A percentile compares a stretch with the other conserved stretches of the same genome.
Conservation (phyloP, 2,113 vertebrate genomes). For the Gallinago paraguaiae region DNA sequence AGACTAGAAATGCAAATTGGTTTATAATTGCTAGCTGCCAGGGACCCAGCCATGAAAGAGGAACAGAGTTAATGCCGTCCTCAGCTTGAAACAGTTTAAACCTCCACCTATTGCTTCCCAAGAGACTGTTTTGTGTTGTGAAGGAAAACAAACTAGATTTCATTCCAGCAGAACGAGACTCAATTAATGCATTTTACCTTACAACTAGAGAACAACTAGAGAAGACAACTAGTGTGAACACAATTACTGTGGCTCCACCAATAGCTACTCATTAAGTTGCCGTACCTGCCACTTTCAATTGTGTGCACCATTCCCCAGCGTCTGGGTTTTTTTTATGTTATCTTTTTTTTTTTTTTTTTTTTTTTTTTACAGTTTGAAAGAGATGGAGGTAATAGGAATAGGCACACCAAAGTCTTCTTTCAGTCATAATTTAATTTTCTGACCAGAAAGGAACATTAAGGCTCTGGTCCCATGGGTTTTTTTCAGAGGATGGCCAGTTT, state of each 20-base stretch:
- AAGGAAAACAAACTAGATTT: conserved; percentile 31
- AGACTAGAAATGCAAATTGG: not conserved
- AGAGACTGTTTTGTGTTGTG: not conserved
- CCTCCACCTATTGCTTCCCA: not conserved
- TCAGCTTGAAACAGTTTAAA: conserved; percentile 12
- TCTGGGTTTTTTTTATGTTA: not conserved
- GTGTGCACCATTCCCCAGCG: not conserved
- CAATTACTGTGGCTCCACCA: conserved; percentile 10
- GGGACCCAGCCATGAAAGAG: not conserved
- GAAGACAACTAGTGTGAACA: conserved; percentile 6
- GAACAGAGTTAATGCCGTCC: not conserved
- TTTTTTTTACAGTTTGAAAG: not conserved
- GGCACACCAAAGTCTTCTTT: not conserved
- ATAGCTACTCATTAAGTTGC: conserved; percentile 14
- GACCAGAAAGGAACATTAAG: not conserved
- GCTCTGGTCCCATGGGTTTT: not conserved
- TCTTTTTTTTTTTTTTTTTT: not conserved
- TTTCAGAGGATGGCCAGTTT: not conserved
- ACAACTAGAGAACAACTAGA: not conserved
- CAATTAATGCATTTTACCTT: not conserved
- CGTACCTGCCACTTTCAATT: conserved; percentile 5
- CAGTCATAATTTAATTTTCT: not conserved
- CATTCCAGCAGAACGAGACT: not conserved
- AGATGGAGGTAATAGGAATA: not conserved
- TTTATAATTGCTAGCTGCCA: not conserved